A percentile compares a stretch with the other conserved stretches of the same genome.
phyloP scores from a whole-genome alignment of 2,797 vertebrate genomes.

The Crypturellus tataupa region DNA sequence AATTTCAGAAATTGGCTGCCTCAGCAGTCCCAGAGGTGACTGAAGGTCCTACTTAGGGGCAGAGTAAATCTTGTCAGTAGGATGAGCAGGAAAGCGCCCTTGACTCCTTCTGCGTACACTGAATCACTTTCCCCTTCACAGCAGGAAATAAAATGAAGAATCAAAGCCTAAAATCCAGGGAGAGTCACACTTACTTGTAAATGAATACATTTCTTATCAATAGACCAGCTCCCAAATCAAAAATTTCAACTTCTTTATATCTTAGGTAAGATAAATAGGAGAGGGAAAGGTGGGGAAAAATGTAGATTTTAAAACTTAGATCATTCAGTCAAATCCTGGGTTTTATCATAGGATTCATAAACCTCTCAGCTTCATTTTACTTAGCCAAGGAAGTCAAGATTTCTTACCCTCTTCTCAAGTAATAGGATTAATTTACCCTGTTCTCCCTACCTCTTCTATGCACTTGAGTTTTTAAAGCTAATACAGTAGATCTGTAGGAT shows the following conservation, averaged over 20 bases:
- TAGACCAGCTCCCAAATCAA: not conserved
- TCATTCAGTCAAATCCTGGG: not conserved
- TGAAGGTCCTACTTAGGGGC: not conserved
- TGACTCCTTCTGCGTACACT: not conserved
- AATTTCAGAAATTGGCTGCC: slow-evolving; percentile 2
- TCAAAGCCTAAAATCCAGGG: not conserved
- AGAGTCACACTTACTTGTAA: not conserved
- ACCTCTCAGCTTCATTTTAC: not conserved
- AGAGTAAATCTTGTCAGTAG: slow-evolving; percentile 9
- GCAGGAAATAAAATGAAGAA: not conserved
- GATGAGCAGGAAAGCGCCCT: not conserved
- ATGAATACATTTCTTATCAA: not conserved
- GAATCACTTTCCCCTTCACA: not conserved
- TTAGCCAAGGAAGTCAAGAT: not conserved
- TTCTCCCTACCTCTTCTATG: not conserved
- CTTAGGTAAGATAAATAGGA: not conserved
- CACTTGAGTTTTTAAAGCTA: not conserved
- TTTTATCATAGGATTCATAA: not conserved
- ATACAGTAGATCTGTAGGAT: not conserved
- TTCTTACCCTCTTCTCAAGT: not conserved
- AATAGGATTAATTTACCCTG: not conserved
- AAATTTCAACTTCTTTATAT: not conserved
- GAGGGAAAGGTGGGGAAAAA: not conserved
- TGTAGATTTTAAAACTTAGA: not conserved
- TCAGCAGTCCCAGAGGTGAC: slow-evolving; percentile 13